These are phyloP conservation scores for Plutomurus gul DNA, from an alignment of 1,140 invertebrate genomes.

Conservation along the genomic window DNA sequence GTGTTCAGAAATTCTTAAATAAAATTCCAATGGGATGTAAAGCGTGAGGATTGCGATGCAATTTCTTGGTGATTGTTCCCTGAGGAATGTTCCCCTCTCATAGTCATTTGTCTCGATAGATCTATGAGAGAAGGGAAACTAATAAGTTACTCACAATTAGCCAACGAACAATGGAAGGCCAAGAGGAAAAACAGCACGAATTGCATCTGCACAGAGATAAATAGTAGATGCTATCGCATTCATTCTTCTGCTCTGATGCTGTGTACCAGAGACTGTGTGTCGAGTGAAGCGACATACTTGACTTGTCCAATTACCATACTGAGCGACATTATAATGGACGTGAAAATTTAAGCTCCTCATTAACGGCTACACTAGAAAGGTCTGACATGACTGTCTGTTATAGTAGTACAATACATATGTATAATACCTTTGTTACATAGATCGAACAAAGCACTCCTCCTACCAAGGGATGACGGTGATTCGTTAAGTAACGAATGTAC, in stretches of 20 bases:
- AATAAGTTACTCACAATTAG: conserved; percentile 20
- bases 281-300: background rate
- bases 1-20: background rate
- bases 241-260: background rate
- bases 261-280: background rate
- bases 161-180: background rate
- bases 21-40: background rate
- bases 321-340: background rate
- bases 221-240: background rate
- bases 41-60: background rate
- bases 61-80: background rate
- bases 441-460: too few relatives aligned
- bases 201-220: too few relatives aligned
- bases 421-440: too few relatives aligned
- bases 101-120: background rate
- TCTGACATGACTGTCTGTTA: background rate
- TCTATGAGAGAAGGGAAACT: background rate
- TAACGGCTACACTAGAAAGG: background rate
- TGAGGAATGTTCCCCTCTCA: background rate
- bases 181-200: background rate
- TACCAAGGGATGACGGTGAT: too few relatives aligned
- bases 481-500: too few relatives aligned
- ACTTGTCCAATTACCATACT: background rate
- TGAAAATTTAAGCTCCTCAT: conserved; percentile 2
- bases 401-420: background rate